Percentiles rank a stretch among this genome's conserved stretches.
phyloP scores from a whole-genome alignment of 2,888 invertebrate species.

The Volucella zonaria region DNA sequence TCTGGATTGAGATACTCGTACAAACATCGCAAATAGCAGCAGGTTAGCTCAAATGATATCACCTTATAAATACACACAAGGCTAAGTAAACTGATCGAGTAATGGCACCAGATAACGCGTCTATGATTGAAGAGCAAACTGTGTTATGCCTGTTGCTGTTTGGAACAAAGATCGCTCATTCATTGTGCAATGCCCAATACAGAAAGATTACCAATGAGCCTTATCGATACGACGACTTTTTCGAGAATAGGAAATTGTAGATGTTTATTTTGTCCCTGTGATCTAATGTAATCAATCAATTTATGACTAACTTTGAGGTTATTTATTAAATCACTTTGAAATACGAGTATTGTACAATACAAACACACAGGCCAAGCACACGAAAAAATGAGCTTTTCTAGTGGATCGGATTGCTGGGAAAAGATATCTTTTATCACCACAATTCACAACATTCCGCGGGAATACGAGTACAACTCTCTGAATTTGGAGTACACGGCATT shows the following conservation, averaged over 20 bases:
- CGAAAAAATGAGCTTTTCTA: slow-evolving; percentile 3
- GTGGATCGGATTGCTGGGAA: slow-evolving; percentile 37
- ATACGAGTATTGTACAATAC: neutral
- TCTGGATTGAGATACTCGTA: slow-evolving; percentile 38
- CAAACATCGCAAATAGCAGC: slow-evolving; percentile 69
- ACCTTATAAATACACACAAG: slow-evolving; percentile 54
- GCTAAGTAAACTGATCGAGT: slow-evolving; percentile 61
- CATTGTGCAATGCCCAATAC: slow-evolving; percentile 57
- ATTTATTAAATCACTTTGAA: slow-evolving; percentile 31
- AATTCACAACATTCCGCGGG: slow-evolving; percentile 35
- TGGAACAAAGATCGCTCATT: slow-evolving; percentile 66
- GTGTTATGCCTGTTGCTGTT: neutral
- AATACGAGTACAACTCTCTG: too few species aligned
- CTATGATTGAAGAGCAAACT: slow-evolving; percentile 69
- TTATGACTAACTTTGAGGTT: slow-evolving; percentile 54
- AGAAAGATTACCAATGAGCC: slow-evolving; percentile 5
- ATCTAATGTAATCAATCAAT: slow-evolving; percentile 64
- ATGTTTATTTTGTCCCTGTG: slow-evolving; percentile 35
- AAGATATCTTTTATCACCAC: slow-evolving; percentile 39
- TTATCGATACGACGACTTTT: slow-evolving; percentile 48
- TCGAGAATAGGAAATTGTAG: slow-evolving; percentile 45
- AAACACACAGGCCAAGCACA: too few species aligned
- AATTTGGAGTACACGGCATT: too few species aligned
- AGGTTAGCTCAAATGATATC: slow-evolving; percentile 72
- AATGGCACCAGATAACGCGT: slow-evolving; percentile 54